Conservation (phyloP, 53 echinoderm and acorn worm species). For the Holothuria leucospilota region DNA sequence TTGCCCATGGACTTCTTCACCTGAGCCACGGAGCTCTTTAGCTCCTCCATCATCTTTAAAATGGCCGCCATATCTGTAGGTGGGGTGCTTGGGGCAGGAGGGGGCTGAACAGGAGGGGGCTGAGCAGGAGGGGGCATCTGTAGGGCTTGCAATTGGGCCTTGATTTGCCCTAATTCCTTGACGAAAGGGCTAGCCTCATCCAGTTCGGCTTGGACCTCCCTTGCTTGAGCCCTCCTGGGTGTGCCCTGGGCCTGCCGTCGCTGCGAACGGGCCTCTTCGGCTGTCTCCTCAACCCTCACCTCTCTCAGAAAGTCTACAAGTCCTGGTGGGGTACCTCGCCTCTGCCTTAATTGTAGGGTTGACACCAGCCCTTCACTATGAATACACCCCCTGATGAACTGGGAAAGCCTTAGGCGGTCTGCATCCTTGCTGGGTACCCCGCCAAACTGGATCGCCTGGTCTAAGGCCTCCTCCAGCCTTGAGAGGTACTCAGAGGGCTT, state of each 20-base stretch:
- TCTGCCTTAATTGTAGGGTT: background rate
- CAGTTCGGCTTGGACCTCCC: background rate
- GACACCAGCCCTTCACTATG: conserved; percentile 35
- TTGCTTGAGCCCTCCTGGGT: background rate
- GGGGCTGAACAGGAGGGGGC: background rate
- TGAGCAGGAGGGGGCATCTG: background rate
- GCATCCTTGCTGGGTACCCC: conserved; percentile 34
- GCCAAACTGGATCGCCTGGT: conserved; percentile 53
- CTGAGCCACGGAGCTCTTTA: conserved; percentile 9
- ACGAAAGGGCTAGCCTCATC: background rate
- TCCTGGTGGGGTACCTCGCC: background rate
- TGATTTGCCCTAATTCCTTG: background rate
- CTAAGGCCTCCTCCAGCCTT: conserved; percentile 48
- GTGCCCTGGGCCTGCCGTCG: background rate
- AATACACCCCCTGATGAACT: conserved; percentile 53
- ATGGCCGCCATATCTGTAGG: conserved; percentile 4
- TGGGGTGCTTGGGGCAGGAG: background rate
- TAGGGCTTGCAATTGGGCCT: background rate
- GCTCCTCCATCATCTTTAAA: conserved; percentile 8
- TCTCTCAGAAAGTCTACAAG: background rate
- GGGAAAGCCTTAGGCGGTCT: conserved; percentile 42
- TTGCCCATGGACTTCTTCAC: background rate
- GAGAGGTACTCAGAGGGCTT: conserved; percentile 41
- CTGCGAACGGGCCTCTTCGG: background rate
- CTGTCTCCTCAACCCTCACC: background rate